Evolutionary conservation across 2,797 vertebrate genomes (phyloP), one percentile per base, ranked within the genome.

Genomic region (Sebastiscus albofasciatus): DNA sequence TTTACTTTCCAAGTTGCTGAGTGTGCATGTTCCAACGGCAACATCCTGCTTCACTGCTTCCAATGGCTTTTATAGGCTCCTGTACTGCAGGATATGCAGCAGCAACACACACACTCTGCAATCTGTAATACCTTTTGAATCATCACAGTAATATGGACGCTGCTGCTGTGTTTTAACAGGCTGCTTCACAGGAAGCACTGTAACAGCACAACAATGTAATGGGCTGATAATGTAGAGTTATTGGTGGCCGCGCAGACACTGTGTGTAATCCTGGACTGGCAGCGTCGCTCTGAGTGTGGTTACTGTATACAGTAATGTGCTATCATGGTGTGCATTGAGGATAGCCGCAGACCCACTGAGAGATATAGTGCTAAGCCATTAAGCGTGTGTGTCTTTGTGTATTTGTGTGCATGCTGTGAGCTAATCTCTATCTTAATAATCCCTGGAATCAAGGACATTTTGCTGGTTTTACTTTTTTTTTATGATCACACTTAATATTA

Each of bases 1-100:
- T 78, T 67, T 39, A 60, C 77, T 80, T 60, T 54, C 68, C 5
- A 76, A 77, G n/a, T n/a, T 77, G 89, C 88, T 89, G 90, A 87
- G 55, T 61, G 54, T 75, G 77, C 85, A 80, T 26, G 18, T 70
- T 84, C 29, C 62, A 7, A 7, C 65, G 31, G 27, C 61, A 77
- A 22, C 81, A 76, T 88, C 85, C 82, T 86, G 79, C 64, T 61
- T 77, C 58, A 14, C 34, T 71, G 67, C 58, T 70, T 79, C 72
- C 70, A 39, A 1, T 24, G 22, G 55, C 67, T 77, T 88, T 86
- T 78, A 80, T 54, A 64, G 71, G 67, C 62, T 68, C 46, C 77
- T 39, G 34, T n/a, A 60, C 69, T 64, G 75, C 87, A 70, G 70
- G 39, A 49, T 29, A 27, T 4, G 72, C 65, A 79, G 39, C 62